Conservation (phyloP, 2,888 invertebrate genomes). For the Drosophila engyochracea region DNA sequence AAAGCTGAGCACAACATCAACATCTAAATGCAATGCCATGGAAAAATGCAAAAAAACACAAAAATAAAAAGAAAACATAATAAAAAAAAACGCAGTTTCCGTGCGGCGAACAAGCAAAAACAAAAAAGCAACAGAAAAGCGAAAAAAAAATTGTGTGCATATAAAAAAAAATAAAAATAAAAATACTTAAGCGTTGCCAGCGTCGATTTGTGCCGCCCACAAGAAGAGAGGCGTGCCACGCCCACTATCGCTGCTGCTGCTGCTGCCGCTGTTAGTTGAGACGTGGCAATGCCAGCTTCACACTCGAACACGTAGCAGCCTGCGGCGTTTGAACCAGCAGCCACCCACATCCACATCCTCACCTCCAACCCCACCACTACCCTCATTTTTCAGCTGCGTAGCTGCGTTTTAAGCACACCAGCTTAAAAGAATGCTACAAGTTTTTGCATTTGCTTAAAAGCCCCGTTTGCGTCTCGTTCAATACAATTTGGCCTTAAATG, state of each 20-base stretch:
- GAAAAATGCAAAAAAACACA: conserved; percentile 57
- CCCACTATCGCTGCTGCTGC: conserved; percentile 13
- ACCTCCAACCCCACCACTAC: not conserved
- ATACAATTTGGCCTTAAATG: conserved; percentile 58
- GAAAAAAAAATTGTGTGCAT: conserved; percentile 18
- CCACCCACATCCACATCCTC: not conserved
- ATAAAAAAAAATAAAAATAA: conserved; percentile 37
- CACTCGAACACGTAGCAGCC: conserved; percentile 78
- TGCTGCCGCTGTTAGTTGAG: conserved; percentile 37
- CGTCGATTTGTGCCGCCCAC: conserved; percentile 75
- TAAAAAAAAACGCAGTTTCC: conserved; percentile 73
- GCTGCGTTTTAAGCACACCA: conserved; percentile 46
- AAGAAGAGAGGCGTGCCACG: conserved; percentile 31
- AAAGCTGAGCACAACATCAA: conserved; percentile 72
- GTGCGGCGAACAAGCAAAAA: conserved; percentile 52
- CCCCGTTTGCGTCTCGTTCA: conserved; percentile 50
- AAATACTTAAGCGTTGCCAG: conserved; percentile 69
- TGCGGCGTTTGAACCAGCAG: conserved; percentile 48
- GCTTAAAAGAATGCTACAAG: conserved; percentile 78
- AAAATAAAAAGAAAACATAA: conserved; percentile 43
- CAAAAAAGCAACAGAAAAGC: conserved; percentile 36
- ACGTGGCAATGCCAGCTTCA: conserved; percentile 76
- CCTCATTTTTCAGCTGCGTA: conserved; percentile 1
- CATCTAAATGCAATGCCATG: conserved; percentile 76
- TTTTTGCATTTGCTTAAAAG: conserved; percentile 78